A percentile compares a stretch with the other conserved stretches of the same genome.
phyloP scores from a whole-genome alignment of 2,888 invertebrate species.

The Callinectes sapidus region DNA sequence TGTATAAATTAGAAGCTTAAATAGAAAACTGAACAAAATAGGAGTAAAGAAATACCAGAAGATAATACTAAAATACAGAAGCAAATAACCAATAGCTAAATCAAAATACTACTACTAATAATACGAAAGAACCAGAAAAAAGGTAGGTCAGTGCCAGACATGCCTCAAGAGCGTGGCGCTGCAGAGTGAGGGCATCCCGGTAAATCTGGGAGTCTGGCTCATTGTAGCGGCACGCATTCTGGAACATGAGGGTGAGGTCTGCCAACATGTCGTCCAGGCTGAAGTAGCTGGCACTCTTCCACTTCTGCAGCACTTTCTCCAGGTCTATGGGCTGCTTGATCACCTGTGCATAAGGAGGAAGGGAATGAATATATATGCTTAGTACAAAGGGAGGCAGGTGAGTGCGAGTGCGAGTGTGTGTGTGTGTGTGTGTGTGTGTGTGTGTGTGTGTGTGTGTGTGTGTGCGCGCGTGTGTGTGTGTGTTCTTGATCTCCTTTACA shows the following conservation, averaged over 20 bases:
- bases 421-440: too few relatives aligned
- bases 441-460: too few relatives aligned
- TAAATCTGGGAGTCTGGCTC: slow-evolving; percentile 98
- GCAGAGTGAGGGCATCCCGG: slow-evolving; percentile 83
- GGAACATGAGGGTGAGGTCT: slow-evolving; percentile 94
- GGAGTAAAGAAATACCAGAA: background rate
- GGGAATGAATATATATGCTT: background rate
- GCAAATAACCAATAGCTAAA: background rate
- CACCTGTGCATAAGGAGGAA: slow-evolving; percentile 77
- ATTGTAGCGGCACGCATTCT: slow-evolving; percentile 97
- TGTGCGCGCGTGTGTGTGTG: too few relatives aligned
- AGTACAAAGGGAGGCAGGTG: too few relatives aligned
- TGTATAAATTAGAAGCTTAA: background rate
- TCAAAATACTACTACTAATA: too few relatives aligned
- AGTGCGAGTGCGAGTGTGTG: too few relatives aligned
- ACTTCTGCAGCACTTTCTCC: slow-evolving; percentile 92
- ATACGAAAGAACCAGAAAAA: background rate
- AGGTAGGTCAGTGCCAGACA: background rate
- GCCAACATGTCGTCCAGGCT: slow-evolving; percentile 90
- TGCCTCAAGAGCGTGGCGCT: slow-evolving; percentile 86
- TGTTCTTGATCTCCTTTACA: too few relatives aligned
- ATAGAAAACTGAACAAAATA: background rate
- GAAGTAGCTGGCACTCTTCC: slow-evolving; percentile 86
- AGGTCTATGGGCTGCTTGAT: slow-evolving; percentile 97
- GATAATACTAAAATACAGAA: background rate